phyloP scores from a whole-genome alignment of 2,888 invertebrate genomes.

The Caenorhabditis becei region DNA sequence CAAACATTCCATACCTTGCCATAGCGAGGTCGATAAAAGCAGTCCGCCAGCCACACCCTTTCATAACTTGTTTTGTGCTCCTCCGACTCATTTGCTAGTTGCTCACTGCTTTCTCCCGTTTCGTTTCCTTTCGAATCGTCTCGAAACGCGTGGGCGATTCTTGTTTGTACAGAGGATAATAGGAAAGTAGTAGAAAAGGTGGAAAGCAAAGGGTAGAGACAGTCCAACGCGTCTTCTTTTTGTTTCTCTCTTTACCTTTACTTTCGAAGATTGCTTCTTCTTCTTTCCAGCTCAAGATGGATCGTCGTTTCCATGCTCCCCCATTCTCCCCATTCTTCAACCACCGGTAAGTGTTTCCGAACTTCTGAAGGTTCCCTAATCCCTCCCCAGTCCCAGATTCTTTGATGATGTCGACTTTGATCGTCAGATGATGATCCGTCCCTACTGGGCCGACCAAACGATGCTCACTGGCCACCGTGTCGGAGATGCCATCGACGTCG shows the following conservation, averaged over 20 bases:
- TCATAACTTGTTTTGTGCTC: conserved; percentile 20
- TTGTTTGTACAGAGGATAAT: conserved; percentile 56
- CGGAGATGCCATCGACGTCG: conserved; percentile 74
- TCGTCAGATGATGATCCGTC: conserved; percentile 67
- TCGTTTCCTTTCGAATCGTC: conserved; percentile 9
- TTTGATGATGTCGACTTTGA: conserved; percentile 77
- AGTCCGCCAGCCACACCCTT: conserved; percentile 22
- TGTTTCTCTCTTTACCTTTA: conserved; percentile 3
- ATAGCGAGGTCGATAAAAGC: conserved; percentile 13
- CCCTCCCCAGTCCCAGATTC: conserved; percentile 45
- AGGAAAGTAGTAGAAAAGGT: conserved; percentile 57
- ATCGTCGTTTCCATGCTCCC: conserved; percentile 65
- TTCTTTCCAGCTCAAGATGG: conserved; percentile 40
- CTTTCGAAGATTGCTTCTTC: conserved; percentile 3
- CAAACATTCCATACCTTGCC: conserved; percentile 24
- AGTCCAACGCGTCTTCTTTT: conserved; percentile 7
- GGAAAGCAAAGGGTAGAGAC: conserved; percentile 7
- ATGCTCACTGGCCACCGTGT: conserved; percentile 73
- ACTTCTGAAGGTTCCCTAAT: background rate
- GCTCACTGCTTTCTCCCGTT: conserved; percentile 15
- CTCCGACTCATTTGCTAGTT: background rate
- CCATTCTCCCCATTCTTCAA: conserved; percentile 69
- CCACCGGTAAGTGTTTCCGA: conserved; percentile 26
- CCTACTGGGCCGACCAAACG: conserved; percentile 74
- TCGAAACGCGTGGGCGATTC: conserved; percentile 42